Percentiles rank a stretch among this genome's conserved stretches.
Conservation (phyloP, 2,888 invertebrate species). For the Lottia gigantea region DNA sequence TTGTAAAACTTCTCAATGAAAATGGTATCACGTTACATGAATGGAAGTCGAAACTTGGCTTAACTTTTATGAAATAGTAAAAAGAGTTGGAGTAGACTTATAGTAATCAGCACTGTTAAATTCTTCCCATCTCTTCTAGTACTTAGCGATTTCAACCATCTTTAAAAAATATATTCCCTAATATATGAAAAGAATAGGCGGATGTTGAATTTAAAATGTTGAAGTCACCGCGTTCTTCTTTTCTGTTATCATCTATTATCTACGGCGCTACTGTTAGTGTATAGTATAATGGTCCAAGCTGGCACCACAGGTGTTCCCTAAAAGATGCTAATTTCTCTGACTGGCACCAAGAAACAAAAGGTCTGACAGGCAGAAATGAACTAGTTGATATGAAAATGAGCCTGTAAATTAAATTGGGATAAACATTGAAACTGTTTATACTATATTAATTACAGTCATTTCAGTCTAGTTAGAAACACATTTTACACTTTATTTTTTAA, state of each 20-base stretch:
- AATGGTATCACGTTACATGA: slow-evolving; percentile 4
- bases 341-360: slow-evolving; percentile 7
- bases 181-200: no score
- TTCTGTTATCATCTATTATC: no score
- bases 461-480: no score
- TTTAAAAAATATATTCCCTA: no score
- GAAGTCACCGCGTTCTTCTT: no score
- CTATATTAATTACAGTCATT: no score
- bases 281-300: neutral
- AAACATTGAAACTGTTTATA: no score
- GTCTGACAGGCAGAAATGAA: slow-evolving; percentile 1
- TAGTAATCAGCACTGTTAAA: no score
- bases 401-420: neutral
- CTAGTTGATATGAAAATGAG: slow-evolving; percentile 2
- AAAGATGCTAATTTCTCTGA: slow-evolving; percentile 3
- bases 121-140: no score
- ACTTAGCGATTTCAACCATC: no score
- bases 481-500: no score
- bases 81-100: neutral
- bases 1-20: slow-evolving; percentile 10
- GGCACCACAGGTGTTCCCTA: slow-evolving; percentile 10
- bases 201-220: no score
- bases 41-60: slow-evolving; percentile 1
- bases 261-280: neutral
- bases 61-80: neutral